Conservation (phyloP, 2,113 vertebrate genomes). For the Gracilinanus agilis region DNA sequence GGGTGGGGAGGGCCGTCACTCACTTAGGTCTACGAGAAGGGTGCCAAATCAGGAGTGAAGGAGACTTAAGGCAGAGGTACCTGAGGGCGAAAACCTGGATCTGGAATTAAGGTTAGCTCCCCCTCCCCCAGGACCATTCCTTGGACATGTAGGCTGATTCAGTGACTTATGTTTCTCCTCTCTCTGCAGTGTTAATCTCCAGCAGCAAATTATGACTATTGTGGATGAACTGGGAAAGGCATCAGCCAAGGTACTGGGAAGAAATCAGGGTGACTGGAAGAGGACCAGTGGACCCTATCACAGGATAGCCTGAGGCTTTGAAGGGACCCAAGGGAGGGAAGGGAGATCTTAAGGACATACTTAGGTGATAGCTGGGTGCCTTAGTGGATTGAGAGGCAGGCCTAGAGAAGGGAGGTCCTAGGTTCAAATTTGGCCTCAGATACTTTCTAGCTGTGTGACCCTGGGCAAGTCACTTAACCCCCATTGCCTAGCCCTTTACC, state of each 20-base stretch:
- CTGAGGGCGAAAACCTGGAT: not conserved
- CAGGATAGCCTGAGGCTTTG: not conserved
- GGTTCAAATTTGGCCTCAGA: too few species aligned
- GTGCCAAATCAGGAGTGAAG: not conserved
- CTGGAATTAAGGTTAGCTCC: not conserved
- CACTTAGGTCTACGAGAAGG: constrained; percentile 9
- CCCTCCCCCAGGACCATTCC: not conserved
- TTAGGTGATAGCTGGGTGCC: not conserved
- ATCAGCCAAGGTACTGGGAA: constrained; percentile 82
- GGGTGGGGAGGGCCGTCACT: not conserved
- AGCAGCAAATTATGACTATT: constrained; percentile 82
- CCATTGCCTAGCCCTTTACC: too few species aligned
- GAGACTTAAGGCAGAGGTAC: not conserved
- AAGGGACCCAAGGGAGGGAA: not conserved
- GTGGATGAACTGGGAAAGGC: constrained; percentile 85
- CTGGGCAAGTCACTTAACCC: too few species aligned
- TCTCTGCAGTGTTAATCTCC: constrained; percentile 75
- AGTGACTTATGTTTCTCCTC: constrained; percentile 13
- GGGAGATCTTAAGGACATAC: not conserved
- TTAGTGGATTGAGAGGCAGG: too few species aligned
- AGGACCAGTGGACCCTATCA: not conserved
- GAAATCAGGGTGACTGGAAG: not conserved
- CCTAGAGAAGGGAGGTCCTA: too few species aligned
- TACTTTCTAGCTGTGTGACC: too few species aligned
- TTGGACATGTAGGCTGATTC: not conserved